Base-by-base conservation (phyloP, 1,140 invertebrate genomes). In the Aphidius gifuensis region DNA sequence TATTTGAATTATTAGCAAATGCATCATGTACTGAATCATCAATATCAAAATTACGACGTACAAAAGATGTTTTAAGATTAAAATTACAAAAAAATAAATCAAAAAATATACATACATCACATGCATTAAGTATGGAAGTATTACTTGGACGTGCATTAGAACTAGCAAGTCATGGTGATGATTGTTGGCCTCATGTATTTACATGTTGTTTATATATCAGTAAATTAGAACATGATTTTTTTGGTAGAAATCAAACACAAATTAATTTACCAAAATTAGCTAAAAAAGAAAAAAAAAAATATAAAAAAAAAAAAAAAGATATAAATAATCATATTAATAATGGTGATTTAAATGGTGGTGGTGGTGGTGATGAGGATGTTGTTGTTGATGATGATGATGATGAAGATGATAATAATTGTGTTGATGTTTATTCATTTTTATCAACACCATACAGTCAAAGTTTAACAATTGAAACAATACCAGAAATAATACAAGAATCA, bases 121-220 rank as follows among this genome's bases (percentile, higher is more conserved):
- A 97, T 73, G 92, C 92, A 2, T 80, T 96, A 47, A 96, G 93
- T 61, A 88, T 97, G 82, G 93, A 97, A 78, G 91, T 96, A 23
- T 84, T 96, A 49, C 82, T 88, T 11, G 83, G 83, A 71, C 86
- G 88, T 68, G 93, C 93, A 38, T 79, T 97, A 42, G 94, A 96
- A 75, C 83, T 97, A 42, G 94, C 92, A 5, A 94, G 92, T 64
- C 93, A 96, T 72, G 91, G 92, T 39, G 85, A 90, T 46, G 92
- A 95, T 64, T 96, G 93, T 72, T 97, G 95, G 95, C 88, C 90
- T 44, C 93, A 96, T 76, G 91, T 97, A 61, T 95, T 97, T 74
- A 88, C 89, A 76, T 94, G 87, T 7, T 95, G 92, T 71, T 85
- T 93, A n/a, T 93, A 94, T 73, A 91, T 96, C 39, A 89, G 91